Conservation (phyloP, 2,888 invertebrate genomes). For the Leptinotarsa tumamoca region DNA sequence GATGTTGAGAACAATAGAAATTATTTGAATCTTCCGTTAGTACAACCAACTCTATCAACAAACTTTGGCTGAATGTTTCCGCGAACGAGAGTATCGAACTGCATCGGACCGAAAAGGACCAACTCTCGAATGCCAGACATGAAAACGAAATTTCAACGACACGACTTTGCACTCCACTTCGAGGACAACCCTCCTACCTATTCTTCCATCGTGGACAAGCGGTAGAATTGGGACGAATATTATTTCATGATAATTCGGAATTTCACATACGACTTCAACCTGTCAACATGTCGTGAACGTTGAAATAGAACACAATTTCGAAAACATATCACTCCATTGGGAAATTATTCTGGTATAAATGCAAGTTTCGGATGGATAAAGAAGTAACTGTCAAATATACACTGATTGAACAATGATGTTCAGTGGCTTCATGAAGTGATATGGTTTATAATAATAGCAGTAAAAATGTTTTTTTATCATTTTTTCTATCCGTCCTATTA, state of each 20-base stretch:
- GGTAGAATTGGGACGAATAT: neutral
- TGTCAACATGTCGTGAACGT: neutral
- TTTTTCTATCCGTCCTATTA: no score
- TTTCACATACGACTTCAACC: neutral
- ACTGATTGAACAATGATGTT: neutral
- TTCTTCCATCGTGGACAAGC: neutral
- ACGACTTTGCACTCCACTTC: slow-evolving; percentile 11
- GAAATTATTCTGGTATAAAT: slow-evolving; percentile 7
- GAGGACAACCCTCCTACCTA: neutral
- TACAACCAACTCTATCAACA: neutral
- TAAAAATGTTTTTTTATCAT: neutral
- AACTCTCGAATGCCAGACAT: neutral
- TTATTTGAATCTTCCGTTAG: no score
- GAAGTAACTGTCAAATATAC: neutral
- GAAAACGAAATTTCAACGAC: slow-evolving; percentile 2
- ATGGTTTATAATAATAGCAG: no score
- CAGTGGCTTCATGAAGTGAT: no score
- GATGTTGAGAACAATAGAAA: no score
- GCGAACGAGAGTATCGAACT: neutral
- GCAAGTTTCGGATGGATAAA: neutral
- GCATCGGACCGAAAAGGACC: neutral
- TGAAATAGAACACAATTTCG: slow-evolving; percentile 2
- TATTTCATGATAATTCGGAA: neutral
- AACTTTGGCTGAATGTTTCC: neutral
- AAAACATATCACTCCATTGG: slow-evolving; percentile 10